Percentiles rank a stretch among this genome's conserved stretches.
Evolutionary conservation across 2,113 vertebrate species (phyloP).

Genomic region (Neodontobutis hainanensis): DNA sequence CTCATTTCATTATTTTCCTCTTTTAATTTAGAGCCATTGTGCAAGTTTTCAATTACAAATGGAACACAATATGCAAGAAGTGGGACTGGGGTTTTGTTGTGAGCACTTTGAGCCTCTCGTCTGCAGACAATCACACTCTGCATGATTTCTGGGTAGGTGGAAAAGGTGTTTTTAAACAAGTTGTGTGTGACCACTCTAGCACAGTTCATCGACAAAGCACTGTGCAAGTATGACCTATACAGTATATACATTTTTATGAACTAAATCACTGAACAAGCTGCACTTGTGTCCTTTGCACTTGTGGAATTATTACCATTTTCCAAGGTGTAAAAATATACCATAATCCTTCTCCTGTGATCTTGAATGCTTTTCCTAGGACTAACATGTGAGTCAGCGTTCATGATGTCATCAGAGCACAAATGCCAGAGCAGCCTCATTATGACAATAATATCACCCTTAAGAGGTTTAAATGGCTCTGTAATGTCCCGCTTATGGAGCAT

Average conservation of each 20-base stretch:
- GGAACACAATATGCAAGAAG: background rate
- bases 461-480: constrained; percentile 58
- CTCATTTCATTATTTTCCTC: background rate
- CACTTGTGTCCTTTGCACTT: background rate
- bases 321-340: background rate
- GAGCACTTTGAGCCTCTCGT: background rate
- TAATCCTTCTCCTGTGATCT: constrained; percentile 4
- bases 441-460: constrained; percentile 44
- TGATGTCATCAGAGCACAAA: constrained; percentile 14
- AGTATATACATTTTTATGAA: too few species aligned
- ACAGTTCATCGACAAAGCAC: background rate
- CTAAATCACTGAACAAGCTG: background rate
- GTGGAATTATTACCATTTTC: background rate
- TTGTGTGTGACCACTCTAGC: background rate
- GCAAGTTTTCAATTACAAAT: background rate
- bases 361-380: background rate
- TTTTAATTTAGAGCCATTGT: background rate
- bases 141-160: background rate
- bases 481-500: constrained; percentile 52
- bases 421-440: constrained; percentile 31
- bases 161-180: background rate
- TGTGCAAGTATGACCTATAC: background rate
- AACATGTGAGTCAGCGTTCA: background rate
- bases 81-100: background rate
- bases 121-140: background rate